Conservation (phyloP, 2,888 invertebrate genomes). For the Timema cristinae region DNA sequence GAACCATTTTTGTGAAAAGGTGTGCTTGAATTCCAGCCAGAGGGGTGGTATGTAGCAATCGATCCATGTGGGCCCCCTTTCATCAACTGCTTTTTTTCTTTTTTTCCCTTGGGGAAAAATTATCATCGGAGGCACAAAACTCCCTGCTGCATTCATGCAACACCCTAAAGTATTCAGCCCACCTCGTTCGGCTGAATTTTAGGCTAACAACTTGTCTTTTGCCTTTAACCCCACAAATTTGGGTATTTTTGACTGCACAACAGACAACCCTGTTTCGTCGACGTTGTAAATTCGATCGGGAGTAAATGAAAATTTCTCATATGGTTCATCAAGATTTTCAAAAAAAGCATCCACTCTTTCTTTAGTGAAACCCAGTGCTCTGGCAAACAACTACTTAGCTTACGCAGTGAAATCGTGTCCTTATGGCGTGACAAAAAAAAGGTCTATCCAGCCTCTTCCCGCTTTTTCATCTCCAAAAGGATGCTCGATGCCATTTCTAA, state of each 20-base stretch:
- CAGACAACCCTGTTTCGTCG: slow-evolving; percentile 20
- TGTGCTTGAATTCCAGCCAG: slow-evolving; percentile 18
- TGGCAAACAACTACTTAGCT: slow-evolving; percentile 7
- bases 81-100: slow-evolving; percentile 8
- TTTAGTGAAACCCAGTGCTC: slow-evolving; percentile 19
- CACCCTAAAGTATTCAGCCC: slow-evolving; percentile 9
- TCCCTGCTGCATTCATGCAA: slow-evolving; percentile 21
- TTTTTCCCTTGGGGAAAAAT: slow-evolving; percentile 21
- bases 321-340: slow-evolving; percentile 9
- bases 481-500: slow-evolving; percentile 11
- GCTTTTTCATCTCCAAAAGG: slow-evolving; percentile 3
- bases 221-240: slow-evolving; percentile 15
- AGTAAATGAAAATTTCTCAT: slow-evolving; percentile 10
- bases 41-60: slow-evolving; percentile 7
- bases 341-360: slow-evolving; percentile 20
- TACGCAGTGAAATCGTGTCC: slow-evolving; percentile 5
- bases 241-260: slow-evolving; percentile 20
- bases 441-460: slow-evolving; percentile 1
- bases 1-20: slow-evolving; percentile 16
- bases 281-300: slow-evolving; percentile 17
- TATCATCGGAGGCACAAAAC: slow-evolving; percentile 18
- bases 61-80: slow-evolving; percentile 16
- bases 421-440: neutral
- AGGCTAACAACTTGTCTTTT: slow-evolving; percentile 17
- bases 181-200: slow-evolving; percentile 20